Evolutionary conservation across 2,113 vertebrate species (phyloP).

Genomic region (Orientallactaga bullata): DNA sequence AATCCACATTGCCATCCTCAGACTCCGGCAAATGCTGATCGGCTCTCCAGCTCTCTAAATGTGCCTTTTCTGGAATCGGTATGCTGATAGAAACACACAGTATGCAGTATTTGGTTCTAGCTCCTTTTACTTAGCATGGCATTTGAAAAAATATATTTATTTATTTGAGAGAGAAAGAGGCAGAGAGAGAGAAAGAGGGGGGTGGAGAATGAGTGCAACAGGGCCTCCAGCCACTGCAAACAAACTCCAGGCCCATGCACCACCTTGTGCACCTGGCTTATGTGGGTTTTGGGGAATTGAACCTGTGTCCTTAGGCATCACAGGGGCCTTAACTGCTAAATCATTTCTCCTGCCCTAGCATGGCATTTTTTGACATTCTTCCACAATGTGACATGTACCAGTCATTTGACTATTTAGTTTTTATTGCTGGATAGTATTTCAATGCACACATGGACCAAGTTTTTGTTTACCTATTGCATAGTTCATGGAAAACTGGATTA

Average conservation of each 20-base stretch:
- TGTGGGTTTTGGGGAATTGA: too few relatives aligned
- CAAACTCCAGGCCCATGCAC: too few relatives aligned
- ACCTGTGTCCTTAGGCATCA: too few relatives aligned
- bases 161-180: too few relatives aligned
- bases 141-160: not conserved
- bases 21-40: slow-evolving; percentile 5
- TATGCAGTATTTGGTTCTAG: not conserved
- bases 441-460: not conserved
- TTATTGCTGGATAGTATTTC: not conserved
- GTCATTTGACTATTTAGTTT: not conserved
- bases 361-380: not conserved
- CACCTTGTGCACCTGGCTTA: too few relatives aligned
- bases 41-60: slow-evolving; percentile 2
- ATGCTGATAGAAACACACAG: not conserved
- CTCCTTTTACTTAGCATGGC: not conserved
- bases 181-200: too few relatives aligned
- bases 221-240: too few relatives aligned
- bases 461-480: not conserved
- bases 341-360: too few relatives aligned
- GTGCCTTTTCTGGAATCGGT: not conserved
- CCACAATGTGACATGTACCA: not conserved
- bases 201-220: too few relatives aligned
- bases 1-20: not conserved
- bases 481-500: not conserved
- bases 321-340: too few relatives aligned